Evolutionary conservation across 1,140 invertebrate species (phyloP), one percentile per base, ranked within the genome.

Genomic region (Drosophila repleta): DNA sequence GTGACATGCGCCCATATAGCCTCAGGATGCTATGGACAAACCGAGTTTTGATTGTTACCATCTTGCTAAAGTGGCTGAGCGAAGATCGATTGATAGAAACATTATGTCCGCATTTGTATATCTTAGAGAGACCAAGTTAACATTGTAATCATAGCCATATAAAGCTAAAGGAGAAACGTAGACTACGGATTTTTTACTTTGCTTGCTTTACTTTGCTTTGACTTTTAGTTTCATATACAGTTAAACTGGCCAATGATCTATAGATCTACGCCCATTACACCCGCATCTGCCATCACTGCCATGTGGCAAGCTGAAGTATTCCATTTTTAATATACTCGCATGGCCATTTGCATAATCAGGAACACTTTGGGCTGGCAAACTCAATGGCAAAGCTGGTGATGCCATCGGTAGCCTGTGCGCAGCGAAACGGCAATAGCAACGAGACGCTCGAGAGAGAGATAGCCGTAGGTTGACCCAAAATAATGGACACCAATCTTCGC

Each of bases 401-500:
- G 63, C 69, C 69, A 58, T 21, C 48, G 45, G 45, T 46, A 58
- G 51, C 48, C 48, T 48, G 55, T 72, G 39, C 58, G 51, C 37
- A 39, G 32, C 52, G 61, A 51, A 56, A 70, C 4, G 15, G 52
- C 61, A 49, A 51, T 51, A 56, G 52, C 32, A 20, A 13, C 32
- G 57, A 20, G 18, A 15, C 18, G 57, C 4, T 61, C 3, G 4
- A 53, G 57, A 74, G 37, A 74, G 70, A 64, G 74, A 76, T 53
- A 45, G 74, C 63, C 46, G 32, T 67, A 62, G 64, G 69, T 67
- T 76, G 74, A 74, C 74, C 74, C 60, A 76, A 76, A 76, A 76
- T 76, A 76, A 74, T 76, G 70, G 74, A 64, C 57, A 76, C 64
- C 74, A 67, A 72, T 72, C 69, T 72, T 72, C 62, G 68, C 68